phyloP scores from a whole-genome alignment of 2,797 vertebrate genomes.

The Mastacembelus armatus region DNA sequence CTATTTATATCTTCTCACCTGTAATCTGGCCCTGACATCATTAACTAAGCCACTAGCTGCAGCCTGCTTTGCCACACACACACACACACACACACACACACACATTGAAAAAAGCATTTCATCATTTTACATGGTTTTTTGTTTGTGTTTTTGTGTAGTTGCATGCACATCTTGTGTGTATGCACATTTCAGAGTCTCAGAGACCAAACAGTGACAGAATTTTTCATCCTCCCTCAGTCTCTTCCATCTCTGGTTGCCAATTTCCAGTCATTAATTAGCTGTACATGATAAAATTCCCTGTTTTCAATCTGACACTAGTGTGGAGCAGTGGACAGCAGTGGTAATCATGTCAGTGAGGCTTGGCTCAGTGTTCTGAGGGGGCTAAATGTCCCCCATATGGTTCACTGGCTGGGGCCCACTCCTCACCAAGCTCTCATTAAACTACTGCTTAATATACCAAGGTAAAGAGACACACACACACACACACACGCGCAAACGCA shows the following conservation, averaged over 20 bases:
- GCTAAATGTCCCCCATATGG: slow-evolving; percentile 98
- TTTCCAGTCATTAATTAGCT: slow-evolving; percentile 79
- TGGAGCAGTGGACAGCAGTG: slow-evolving; percentile 90
- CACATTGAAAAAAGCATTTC: not conserved
- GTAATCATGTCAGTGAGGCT: slow-evolving; percentile 95
- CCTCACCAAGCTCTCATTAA: slow-evolving; percentile 94
- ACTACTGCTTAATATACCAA: slow-evolving; percentile 83
- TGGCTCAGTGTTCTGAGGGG: slow-evolving; percentile 93
- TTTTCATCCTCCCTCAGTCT: slow-evolving; percentile 56
- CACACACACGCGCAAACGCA: slow-evolving; percentile 45
- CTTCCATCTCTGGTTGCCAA: slow-evolving; percentile 66
- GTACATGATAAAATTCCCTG: slow-evolving; percentile 76
- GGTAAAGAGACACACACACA: slow-evolving; percentile 58
- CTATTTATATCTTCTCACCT: slow-evolving; percentile 79
- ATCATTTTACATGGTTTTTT: not conserved
- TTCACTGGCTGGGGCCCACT: slow-evolving; percentile 92
- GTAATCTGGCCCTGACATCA: slow-evolving; percentile 81
- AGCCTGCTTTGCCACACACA: slow-evolving; percentile 49
- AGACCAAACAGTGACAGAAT: slow-evolving; percentile 52
- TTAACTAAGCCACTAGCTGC: slow-evolving; percentile 65
- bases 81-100: not conserved
- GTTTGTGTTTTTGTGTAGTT: slow-evolving; percentile 7
- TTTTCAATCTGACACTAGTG: slow-evolving; percentile 82
- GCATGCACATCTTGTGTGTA: not conserved
- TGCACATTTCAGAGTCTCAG: slow-evolving; percentile 34